Evolutionary conservation across 2,888 invertebrate genomes (phyloP).

Genomic region (Desoria tigrina): DNA sequence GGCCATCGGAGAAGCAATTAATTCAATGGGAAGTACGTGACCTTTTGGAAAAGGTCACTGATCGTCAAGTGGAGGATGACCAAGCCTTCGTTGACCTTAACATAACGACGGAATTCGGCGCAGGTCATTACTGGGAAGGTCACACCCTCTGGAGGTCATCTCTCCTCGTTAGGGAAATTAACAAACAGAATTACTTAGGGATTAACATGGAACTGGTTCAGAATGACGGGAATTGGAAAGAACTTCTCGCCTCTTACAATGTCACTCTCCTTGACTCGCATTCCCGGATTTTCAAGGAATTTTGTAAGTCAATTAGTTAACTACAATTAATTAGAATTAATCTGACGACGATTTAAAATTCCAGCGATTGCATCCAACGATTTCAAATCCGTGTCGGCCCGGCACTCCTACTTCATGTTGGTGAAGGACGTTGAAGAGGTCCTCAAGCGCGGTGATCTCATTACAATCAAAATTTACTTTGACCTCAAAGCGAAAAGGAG

Average conservation of each 20-base stretch:
- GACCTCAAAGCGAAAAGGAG: conserved; percentile 40
- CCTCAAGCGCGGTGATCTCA: conserved; percentile 35
- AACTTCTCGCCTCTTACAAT: conserved; percentile 40
- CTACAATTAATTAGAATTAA: conserved; percentile 2
- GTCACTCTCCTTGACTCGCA: conserved; percentile 43
- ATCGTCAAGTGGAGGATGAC: conserved; percentile 27
- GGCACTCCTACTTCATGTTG: conserved; percentile 45
- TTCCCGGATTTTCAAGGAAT: conserved; percentile 42
- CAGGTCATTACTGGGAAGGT: conserved; percentile 43
- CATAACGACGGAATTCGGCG: conserved; percentile 42
- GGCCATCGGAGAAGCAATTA: conserved; percentile 40
- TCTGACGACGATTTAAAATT: neutral
- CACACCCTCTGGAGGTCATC: conserved; percentile 36
- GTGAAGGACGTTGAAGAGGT: conserved; percentile 39
- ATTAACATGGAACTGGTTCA: conserved; percentile 41
- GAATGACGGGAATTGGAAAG: conserved; percentile 42
- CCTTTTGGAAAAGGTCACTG: conserved; percentile 21
- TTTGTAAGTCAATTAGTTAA: conserved; percentile 26
- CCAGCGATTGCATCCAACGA: conserved; percentile 44
- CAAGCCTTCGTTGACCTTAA: conserved; percentile 40
- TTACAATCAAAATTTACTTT: conserved; percentile 41
- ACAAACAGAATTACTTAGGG: conserved; percentile 39
- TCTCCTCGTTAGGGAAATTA: conserved; percentile 40
- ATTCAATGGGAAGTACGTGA: conserved; percentile 42
- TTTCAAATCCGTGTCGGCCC: conserved; percentile 44